Evolutionary conservation across 2,797 vertebrate species (phyloP).

Genomic region (Anolis apletophallus): DNA sequence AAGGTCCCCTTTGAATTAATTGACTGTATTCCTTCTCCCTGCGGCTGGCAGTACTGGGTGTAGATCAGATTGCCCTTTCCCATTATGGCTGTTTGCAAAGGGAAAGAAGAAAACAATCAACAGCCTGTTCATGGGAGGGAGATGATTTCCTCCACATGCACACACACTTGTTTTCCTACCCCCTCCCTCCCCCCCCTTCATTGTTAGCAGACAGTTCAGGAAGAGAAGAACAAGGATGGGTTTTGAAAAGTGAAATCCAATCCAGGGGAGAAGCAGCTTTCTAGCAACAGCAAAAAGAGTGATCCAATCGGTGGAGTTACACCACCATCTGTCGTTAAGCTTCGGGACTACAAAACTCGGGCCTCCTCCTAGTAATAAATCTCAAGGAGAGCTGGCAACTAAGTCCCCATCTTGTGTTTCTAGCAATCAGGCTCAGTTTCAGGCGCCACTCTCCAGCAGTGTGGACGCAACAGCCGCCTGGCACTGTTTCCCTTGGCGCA

Average conservation of each 20-base stretch:
- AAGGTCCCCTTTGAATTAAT: slow-evolving; percentile 67
- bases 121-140: slow-evolving; percentile 35
- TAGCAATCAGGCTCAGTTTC: background rate
- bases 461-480: background rate
- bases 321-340: slow-evolving; percentile 85
- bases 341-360: slow-evolving; percentile 80
- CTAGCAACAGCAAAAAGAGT: slow-evolving; percentile 66
- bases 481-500: background rate
- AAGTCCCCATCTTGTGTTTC: background rate
- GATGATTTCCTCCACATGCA: background rate
- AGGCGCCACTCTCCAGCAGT: background rate
- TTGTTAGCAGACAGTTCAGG: slow-evolving; percentile 47
- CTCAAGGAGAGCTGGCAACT: slow-evolving; percentile 67
- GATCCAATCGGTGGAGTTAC: slow-evolving; percentile 81
- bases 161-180: background rate
- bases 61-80: slow-evolving; percentile 45
- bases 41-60: slow-evolving; percentile 37
- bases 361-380: slow-evolving; percentile 72
- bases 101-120: slow-evolving; percentile 55
- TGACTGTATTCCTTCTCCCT: slow-evolving; percentile 55
- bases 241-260: slow-evolving; percentile 69
- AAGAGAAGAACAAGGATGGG: slow-evolving; percentile 56
- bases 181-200: background rate
- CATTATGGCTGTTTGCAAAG: slow-evolving; percentile 57
- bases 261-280: slow-evolving; percentile 56